phyloP scores from a whole-genome alignment of 2,797 vertebrate species.

The Anabas testudineus region DNA sequence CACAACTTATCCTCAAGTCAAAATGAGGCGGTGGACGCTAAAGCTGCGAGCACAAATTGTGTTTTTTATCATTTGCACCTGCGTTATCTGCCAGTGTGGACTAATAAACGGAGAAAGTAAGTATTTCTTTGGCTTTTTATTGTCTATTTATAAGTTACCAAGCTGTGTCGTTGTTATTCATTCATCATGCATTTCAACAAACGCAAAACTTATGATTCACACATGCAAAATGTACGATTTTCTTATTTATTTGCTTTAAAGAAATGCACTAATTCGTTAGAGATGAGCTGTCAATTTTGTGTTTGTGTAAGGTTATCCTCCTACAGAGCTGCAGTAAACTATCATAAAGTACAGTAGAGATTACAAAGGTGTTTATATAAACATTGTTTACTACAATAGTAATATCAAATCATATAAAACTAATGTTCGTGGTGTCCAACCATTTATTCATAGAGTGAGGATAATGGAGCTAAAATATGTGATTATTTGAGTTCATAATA shows the following conservation, averaged over 20 bases:
- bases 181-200: background rate
- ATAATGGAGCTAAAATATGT: background rate
- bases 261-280: background rate
- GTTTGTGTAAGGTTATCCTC: too few relatives aligned
- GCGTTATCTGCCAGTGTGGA: slow-evolving; percentile 82
- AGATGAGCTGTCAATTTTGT: background rate
- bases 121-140: slow-evolving; percentile 52
- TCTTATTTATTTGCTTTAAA: background rate
- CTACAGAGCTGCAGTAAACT: background rate
- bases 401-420: background rate
- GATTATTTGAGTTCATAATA: background rate
- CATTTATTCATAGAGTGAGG: background rate
- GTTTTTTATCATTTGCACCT: slow-evolving; percentile 81
- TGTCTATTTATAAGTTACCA: too few relatives aligned
- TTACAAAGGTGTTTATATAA: background rate
- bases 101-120: slow-evolving; percentile 87
- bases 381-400: too few relatives aligned
- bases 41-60: slow-evolving; percentile 76
- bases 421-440: background rate
- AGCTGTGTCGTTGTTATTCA: background rate
- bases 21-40: slow-evolving; percentile 80
- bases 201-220: background rate
- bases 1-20: slow-evolving; percentile 64
- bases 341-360: background rate
- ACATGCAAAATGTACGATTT: background rate